Evolutionary conservation across 2,113 vertebrate genomes (phyloP), one percentile per base, ranked within the genome.

Genomic region (Actenoides lindsayi): DNA sequence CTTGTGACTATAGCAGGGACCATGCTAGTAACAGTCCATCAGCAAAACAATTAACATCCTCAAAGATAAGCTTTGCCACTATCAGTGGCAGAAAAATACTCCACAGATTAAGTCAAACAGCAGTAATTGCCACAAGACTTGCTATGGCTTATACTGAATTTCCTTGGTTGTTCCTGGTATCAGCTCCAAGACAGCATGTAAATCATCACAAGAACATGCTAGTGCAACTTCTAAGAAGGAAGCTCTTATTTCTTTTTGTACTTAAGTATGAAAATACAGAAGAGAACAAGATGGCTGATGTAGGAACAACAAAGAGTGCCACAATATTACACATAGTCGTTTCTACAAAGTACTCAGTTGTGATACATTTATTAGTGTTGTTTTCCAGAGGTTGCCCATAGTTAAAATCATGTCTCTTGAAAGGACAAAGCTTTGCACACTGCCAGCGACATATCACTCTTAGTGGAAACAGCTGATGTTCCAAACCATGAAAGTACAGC

Each of bases 81-180:
- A 44, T 44, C 42, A 51, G 2, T 9, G 51, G n/a, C 19, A 78
- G 35, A 35, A 74, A 59, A 74, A 50, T 6, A 21, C 24, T 44
- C 59, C 8, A 11, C 1, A 8, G 41, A 19, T 54, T 25, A 62
- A 74, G 51, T 50, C 5, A 28, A 56, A 27, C 10, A 56, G 6
- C 13, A 46, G 0, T 48, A 44, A 28, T 25, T 53, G 10, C 27
- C 24, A 8, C 18, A 17, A 28, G 42, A 11, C 1, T 39, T 83
- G 13, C 5, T 33, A 0, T 4, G 44, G 7, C 0, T 20, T 5
- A 3, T 54, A 15, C 6, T 28, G 13, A 25, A 50, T 24, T 31
- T 57, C 41, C 50, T 41, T 3, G 2, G 5, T 13, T 57, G 10
- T 41, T 81, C 19, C 44, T 85, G 21, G 18, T 23, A 24, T 4